Evolutionary conservation across 2,113 vertebrate genomes (phyloP).

Genomic region (Podarcis raffonei): DNA sequence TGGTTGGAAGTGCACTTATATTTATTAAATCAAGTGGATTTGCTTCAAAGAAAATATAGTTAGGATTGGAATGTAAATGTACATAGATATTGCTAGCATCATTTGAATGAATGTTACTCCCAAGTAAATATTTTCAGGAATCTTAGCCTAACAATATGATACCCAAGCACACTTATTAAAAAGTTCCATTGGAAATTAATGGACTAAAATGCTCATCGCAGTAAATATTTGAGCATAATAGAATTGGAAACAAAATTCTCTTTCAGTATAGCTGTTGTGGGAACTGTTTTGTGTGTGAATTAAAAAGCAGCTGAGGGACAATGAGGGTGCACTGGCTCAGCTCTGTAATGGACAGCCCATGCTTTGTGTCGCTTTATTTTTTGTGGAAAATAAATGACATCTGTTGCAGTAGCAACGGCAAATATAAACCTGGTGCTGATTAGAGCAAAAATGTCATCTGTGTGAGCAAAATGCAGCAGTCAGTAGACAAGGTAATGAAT

Average conservation of each 20-base stretch:
- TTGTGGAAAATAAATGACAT: neutral
- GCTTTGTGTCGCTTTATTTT: neutral
- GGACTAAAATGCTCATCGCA: neutral
- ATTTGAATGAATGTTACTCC: neutral
- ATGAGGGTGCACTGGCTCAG: neutral
- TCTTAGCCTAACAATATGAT: neutral
- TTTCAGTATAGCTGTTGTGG: neutral
- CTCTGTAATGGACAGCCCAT: neutral
- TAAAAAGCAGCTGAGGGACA: neutral
- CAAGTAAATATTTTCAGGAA: neutral
- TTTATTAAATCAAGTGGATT: too few species aligned
- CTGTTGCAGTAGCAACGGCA: neutral
- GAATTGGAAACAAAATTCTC: neutral
- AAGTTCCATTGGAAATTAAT: neutral
- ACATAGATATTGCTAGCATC: neutral
- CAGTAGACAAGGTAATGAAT: neutral
- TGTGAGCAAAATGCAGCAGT: neutral
- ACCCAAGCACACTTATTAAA: neutral
- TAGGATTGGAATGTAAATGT: neutral
- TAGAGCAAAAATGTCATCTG: neutral
- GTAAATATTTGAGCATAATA: neutral
- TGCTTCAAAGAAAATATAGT: neutral
- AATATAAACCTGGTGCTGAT: neutral
- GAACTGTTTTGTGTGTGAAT: neutral
- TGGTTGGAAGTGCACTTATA: neutral